Evolutionary conservation across 2,888 invertebrate species (phyloP), one percentile per base, ranked within the genome.

Genomic region (Dryococelus australis): DNA sequence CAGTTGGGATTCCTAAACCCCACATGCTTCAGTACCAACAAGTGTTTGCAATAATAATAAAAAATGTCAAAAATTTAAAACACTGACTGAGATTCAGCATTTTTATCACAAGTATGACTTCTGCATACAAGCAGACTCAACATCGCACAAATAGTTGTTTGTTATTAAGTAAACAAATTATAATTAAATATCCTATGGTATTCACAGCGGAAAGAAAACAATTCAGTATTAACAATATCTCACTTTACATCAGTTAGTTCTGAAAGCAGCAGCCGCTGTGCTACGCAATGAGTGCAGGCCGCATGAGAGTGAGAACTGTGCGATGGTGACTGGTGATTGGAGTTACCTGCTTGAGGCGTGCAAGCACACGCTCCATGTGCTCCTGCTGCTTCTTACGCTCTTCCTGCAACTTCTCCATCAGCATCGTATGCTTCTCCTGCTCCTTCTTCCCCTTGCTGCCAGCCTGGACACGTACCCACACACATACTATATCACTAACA

Each of bases 371-470:
- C 87, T 97, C 96, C 47, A 98, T 98, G 93, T 99, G 99, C 91
- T 98, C 98, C 89, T 96, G 95, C 92, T 99, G 99, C 84, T 97
- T 97, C 89, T 96, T 97, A 90, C 97, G 96, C 93, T 99, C 99
- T 91, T 99, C 99, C 92, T 96, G 95, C 20, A 99, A 93, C 92
- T 99, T 99, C 87, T 98, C 98, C 91, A 98, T 97, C 85, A 99
- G 93, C 0, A 96, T 96, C 88, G 95, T 95, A 90, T 97, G 97
- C 2, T 98, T 95, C 91, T 99, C 99, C 90, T 97, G 97, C 91
- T 99, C 99, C 91, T 99, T 99, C 92, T 98, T 98, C 87, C 97
- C 96, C 92, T 98, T 98, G 43, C 96, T 96, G 27, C 95, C 95
- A 90, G 96, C 94, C 95, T 95, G 89, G 16, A 91, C 8, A 20